A percentile compares a stretch with the other conserved stretches of the same genome.
These are phyloP conservation scores for Penaeus indicus DNA, from an alignment of 1,140 invertebrate species.

Conservation along the genomic window DNA sequence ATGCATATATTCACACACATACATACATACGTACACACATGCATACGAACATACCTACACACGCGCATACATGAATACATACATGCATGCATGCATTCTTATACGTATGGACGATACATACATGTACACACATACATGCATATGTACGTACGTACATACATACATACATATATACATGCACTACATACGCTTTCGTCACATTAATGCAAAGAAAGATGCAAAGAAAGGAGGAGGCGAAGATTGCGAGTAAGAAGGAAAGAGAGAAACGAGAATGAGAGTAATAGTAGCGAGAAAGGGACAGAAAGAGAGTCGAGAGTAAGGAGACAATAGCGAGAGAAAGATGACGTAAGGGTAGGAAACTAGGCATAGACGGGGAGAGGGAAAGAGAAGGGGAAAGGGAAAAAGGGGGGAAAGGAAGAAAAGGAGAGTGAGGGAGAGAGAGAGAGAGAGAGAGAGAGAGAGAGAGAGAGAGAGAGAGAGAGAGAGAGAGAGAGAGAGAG, in stretches of 20 bases:
- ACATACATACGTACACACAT: neutral
- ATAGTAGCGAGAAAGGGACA: too few relatives aligned
- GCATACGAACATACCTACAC: neutral
- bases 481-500: neutral
- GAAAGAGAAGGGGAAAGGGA: too few relatives aligned
- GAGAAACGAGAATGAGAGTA: too few relatives aligned
- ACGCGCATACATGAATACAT: neutral
- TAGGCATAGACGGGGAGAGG: too few relatives aligned
- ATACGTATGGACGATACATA: slow-evolving; percentile 5
- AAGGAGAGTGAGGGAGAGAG: too few relatives aligned
- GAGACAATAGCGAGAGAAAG: too few relatives aligned
- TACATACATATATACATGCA: slow-evolving; percentile 4
- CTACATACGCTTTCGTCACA: neutral
- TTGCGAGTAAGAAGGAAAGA: too few relatives aligned
- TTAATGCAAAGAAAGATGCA: neutral
- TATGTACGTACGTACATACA: slow-evolving; percentile 2
- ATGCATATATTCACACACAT: neutral
- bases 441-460: too few relatives aligned
- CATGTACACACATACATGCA: neutral
- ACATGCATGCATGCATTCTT: neutral
- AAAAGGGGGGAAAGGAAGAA: too few relatives aligned
- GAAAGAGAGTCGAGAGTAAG: too few relatives aligned
- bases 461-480: neutral
- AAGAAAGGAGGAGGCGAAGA: too few relatives aligned
- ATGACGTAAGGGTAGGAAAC: too few relatives aligned